Conservation (phyloP, 2,797 vertebrate species). For the Tauraco hartlaubi region DNA sequence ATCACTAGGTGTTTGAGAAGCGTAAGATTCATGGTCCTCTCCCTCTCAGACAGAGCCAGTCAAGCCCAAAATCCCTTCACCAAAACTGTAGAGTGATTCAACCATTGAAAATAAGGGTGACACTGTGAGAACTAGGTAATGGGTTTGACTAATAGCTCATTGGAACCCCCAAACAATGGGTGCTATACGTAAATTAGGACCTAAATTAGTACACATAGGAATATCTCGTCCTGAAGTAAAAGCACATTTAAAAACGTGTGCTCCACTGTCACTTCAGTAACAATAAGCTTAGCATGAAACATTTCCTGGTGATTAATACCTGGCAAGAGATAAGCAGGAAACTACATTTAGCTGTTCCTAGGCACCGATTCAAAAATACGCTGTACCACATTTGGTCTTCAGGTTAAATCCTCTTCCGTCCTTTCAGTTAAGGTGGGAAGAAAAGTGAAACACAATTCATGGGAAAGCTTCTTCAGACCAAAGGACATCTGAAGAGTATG, state of each 20-base stretch:
- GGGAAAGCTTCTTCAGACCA: not conserved
- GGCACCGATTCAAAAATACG: not conserved
- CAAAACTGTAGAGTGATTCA: not conserved
- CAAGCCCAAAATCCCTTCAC: not conserved
- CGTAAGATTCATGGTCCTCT: fast-evolving
- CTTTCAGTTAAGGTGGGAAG: not conserved
- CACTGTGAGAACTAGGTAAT: not conserved
- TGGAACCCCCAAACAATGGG: not conserved
- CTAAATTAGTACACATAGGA: not conserved
- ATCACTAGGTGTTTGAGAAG: not conserved
- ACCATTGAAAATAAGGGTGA: not conserved
- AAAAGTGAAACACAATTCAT: not conserved
- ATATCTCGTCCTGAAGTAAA: not conserved
- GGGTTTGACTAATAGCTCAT: not conserved
- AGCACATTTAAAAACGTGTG: not conserved
- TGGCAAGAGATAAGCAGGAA: not conserved
- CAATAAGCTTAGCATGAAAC: not conserved
- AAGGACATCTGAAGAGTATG: not conserved
- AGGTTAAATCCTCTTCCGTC: not conserved
- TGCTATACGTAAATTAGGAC: not conserved
- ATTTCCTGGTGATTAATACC: not conserved
- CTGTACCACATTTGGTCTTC: not conserved
- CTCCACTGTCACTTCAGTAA: not conserved
- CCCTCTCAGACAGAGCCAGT: not conserved
- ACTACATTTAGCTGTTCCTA: not conserved